These are phyloP conservation scores for Litoditis marina DNA, from an alignment of 2,888 invertebrate species.

Conservation along the genomic window DNA sequence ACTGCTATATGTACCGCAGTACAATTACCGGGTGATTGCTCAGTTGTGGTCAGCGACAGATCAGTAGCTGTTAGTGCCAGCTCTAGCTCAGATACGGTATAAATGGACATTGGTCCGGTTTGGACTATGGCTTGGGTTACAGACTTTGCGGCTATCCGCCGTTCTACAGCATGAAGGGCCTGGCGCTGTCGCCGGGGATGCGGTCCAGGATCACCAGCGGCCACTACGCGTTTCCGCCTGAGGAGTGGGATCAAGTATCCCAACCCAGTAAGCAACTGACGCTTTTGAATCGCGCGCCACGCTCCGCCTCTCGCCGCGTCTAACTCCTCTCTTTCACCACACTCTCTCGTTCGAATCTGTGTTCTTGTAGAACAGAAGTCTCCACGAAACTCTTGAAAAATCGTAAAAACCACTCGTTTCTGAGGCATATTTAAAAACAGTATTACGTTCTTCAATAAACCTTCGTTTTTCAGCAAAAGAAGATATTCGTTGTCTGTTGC, in stretches of 20 bases:
- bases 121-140: slow-evolving; percentile 24
- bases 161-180: slow-evolving; percentile 94
- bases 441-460: slow-evolving; percentile 6
- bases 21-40: background rate
- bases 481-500: slow-evolving; percentile 48
- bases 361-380: slow-evolving; percentile 4
- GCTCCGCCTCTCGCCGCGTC: too few species aligned
- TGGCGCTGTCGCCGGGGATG: slow-evolving; percentile 98
- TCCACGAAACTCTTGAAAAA: slow-evolving; percentile 1
- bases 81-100: too few species aligned
- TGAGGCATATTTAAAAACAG: background rate
- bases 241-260: slow-evolving; percentile 91
- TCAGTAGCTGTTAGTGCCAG: background rate
- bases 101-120: too few species aligned
- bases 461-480: slow-evolving; percentile 51
- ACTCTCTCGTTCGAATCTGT: background rate
- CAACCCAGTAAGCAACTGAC: slow-evolving; percentile 69
- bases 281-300: background rate
- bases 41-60: background rate
- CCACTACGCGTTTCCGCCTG: slow-evolving; percentile 92
- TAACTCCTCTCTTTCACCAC: too few species aligned
- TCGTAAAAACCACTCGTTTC: background rate
- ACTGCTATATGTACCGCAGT: background rate
- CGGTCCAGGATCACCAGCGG: slow-evolving; percentile 90
- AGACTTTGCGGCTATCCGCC: slow-evolving; percentile 94